Base-by-base conservation (phyloP, 2,888 invertebrate genomes). In the Lasioglossum marginatum region DNA sequence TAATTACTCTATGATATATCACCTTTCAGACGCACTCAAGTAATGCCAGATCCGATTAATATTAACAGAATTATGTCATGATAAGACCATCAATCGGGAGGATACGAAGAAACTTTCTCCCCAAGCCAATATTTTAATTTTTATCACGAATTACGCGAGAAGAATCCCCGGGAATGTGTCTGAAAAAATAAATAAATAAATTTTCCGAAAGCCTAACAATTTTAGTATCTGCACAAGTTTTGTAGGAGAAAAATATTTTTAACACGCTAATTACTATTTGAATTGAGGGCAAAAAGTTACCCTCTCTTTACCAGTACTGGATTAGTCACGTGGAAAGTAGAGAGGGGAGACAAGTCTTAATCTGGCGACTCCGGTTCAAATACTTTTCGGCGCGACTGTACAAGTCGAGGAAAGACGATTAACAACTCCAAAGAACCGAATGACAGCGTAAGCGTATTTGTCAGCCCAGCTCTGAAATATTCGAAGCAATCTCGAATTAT, bases 401-500 rank as follows among this genome's bases (percentile, higher is more conserved):
- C 6, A 2, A 16, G 31, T 31, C 19, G 16, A 63, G 16, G 60
- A 14, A 14, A 16, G 63, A 6, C 16, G 31, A 31, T 19, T 63
- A 63, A 34, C 16, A 63, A 34, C 31, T 31, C 19, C 63, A 1
- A 31, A 63, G 8, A 31, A 16, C 5, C 19, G 63, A 63, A 31
- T 19, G 12, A 1, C 14, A 16, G 27, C 27, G 31, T 68, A 68
- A 68, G 37, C 37, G 68, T 23, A 37, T 68, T 68, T 68, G 68
- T 68, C 37, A 5, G 12, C 0, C 8, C 23, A 12, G 37, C 19
- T 63, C 37, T 68, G 37, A 37, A 68, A 68, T 68, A 23, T 70
- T 70, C 37, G 40, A 70, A 40, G n/a, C 40, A 68, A 37, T 70
- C n/a, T 40, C 23, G 40, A 70, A 70, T 70, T 40, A 70, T 70